Base-by-base conservation (phyloP, 2,797 vertebrate species). In the Rachycentron canadum region DNA sequence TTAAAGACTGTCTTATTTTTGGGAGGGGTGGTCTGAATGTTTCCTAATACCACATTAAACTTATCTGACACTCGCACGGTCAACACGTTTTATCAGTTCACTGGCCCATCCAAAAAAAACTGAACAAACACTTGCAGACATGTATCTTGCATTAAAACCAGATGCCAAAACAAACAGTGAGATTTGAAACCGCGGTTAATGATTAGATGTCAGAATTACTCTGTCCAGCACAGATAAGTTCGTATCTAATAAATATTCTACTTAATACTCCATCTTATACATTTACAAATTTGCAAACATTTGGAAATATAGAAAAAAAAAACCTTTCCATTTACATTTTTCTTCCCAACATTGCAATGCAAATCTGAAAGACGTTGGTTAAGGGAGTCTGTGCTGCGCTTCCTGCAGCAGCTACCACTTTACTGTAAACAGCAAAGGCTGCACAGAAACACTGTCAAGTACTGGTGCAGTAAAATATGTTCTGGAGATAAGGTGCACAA, bases 131-230 rank as follows among this genome's bases (percentile, higher is more conserved):
- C 64, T 69, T 67, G 52, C 71, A 77, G 25, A 63, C 69, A 69
- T 47, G 25, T 36, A 68, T 50, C 45, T 58, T 74, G 45, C 68
- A 45, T 63, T 53, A 49, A 2, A 76, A 26, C 34, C 67, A 45
- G 12, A 79, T 40, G 55, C 47, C 76, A 64, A 85, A 84, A 49
- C 30, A 79, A 78, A 81, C 52, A 52, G 45, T 52, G 60, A 21
- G 45, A 47, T 65, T 32, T 5, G 32, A 14, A 41, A 34, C 23
- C 45, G 59, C 32, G 41, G 69, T 21, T 63, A n/a, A 45, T 3
- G 5, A n/a, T 49, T 57, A 50, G 3, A 40, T 57, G 32, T 67
- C n/a, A 68, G 16, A 49, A 30, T 41, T 30, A 28, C 12, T 56
- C 11, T 53, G 23, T 7, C 59, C 26, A 72, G 14, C 63, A 56